Percentiles rank a stretch among this genome's conserved stretches.
phyloP scores from a whole-genome alignment of 2,888 invertebrate species.

The Hypomecis punctinalis region DNA sequence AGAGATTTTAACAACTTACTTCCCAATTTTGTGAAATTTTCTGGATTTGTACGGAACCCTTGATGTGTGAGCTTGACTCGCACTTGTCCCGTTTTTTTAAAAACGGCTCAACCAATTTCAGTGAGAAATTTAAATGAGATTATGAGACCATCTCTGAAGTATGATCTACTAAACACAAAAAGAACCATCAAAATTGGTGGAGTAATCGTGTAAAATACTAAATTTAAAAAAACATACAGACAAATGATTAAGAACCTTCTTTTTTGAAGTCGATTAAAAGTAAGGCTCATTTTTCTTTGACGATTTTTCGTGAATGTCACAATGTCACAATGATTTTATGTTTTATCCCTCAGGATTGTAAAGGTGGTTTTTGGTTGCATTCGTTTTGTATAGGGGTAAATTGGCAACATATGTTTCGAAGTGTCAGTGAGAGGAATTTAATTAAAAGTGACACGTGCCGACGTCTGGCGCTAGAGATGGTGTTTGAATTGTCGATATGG shows the following conservation, averaged over 20 bases:
- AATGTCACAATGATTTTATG: slow-evolving; percentile 28
- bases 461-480: slow-evolving; percentile 51
- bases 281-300: slow-evolving; percentile 10
- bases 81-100: too few relatives aligned
- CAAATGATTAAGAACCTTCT: not conserved
- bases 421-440: slow-evolving; percentile 84
- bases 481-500: slow-evolving; percentile 18
- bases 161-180: too few relatives aligned
- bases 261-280: not conserved
- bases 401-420: slow-evolving; percentile 81
- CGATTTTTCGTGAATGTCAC: not conserved
- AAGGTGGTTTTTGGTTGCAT: slow-evolving; percentile 36
- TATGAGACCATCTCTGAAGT: too few relatives aligned
- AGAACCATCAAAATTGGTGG: too few relatives aligned
- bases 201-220: too few relatives aligned
- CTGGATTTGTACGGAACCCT: too few relatives aligned
- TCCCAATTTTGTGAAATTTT: too few relatives aligned
- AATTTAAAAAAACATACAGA: too few relatives aligned
- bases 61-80: too few relatives aligned
- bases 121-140: too few relatives aligned
- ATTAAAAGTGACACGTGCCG: slow-evolving; percentile 84
- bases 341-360: not conserved
- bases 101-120: too few relatives aligned
- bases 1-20: too few relatives aligned
- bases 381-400: slow-evolving; percentile 48